Base-by-base conservation (phyloP, 2,888 invertebrate species). In the Drosophila prostipennis region DNA sequence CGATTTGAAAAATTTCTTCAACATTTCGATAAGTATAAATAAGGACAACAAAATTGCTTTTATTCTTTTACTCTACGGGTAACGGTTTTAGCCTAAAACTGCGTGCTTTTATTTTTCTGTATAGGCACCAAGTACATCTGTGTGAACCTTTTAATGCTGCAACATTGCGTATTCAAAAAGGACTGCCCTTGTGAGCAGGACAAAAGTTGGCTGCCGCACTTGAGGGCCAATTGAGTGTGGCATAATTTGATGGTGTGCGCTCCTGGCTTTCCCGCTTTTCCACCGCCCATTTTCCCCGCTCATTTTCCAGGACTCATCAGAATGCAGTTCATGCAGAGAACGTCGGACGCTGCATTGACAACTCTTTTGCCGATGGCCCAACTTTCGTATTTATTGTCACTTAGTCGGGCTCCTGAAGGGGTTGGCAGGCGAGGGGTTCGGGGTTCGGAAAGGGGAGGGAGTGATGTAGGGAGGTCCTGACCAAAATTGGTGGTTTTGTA, bases 401-500 rank as follows among this genome's bases (percentile, higher is more conserved):
- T 82, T 74, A 79, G 68, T 39, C 52, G 3, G 32, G 19, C 6
- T 40, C 49, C 19, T 14, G 6, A 14, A 26, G 37, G 56, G 32
- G 48, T 10, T 29, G 52, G n/a, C 37, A 52, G 37, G 29, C 13
- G 26, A 29, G 7, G 7, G 29, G n/a, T n/a, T n/a, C 7, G 29
- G 29, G 29, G 6, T 26, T 26, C 26, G 26, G 7, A 29, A 0
- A 53, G 39, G 34, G 34, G 34, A 8, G 4, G 59, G 68, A 34
- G 10, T 26, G 26, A 5, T 5, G 26, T 26, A 6, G 34, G 11
- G 34, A 11, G 34, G 11, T 71, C 72, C 73, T 70, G 68, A 83
- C 80, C 83, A 74, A 81, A 83, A 85, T 82, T 85, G 79, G 85
- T 83, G 85, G 83, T 80, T 82, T 83, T 80, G 82, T 80, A 82